A percentile compares a stretch with the other conserved stretches of the same genome.
Evolutionary conservation across 37 sponge, comb jelly and placozoan species (phyloP).

Genomic region (Lycopodina hypogea): DNA sequence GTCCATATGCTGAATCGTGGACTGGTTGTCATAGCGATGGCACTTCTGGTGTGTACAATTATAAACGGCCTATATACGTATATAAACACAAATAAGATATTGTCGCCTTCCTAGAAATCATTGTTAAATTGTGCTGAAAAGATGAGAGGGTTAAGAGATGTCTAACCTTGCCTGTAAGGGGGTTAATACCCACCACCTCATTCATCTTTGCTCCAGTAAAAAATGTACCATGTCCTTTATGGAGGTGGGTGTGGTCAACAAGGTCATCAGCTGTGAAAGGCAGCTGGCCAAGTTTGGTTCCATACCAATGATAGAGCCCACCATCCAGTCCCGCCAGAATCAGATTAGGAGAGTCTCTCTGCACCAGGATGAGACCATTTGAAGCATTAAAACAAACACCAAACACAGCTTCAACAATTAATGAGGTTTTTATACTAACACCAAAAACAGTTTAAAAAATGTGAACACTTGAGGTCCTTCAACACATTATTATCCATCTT

Average conservation of each 20-base stretch:
- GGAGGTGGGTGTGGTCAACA: constrained; percentile 19
- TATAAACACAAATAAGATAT: not conserved
- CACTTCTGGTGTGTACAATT: constrained; percentile 37
- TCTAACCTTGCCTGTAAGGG: constrained; percentile 47
- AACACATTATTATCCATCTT: too few species aligned
- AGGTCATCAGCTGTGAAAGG: constrained; percentile 57
- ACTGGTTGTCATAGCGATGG: constrained; percentile 35
- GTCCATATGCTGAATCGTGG: constrained; percentile 12
- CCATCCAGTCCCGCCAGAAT: constrained; percentile 62
- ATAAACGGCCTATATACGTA: constrained; percentile 25
- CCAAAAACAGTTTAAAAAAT: too few species aligned
- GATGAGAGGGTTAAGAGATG: not conserved
- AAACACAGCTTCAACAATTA: too few species aligned
- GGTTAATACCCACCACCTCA: constrained; percentile 32
- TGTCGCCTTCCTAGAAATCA: not conserved
- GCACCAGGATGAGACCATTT: not conserved
- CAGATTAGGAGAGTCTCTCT: constrained; percentile 9
- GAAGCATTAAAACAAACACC: too few species aligned
- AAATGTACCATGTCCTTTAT: constrained; percentile 9
- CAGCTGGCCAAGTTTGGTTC: constrained; percentile 25
- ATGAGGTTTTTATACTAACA: too few species aligned
- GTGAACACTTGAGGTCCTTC: too few species aligned
- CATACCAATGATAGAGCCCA: constrained; percentile 54
- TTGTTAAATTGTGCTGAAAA: not conserved
- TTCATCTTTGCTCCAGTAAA: constrained; percentile 39